Base-by-base conservation (phyloP, 2,888 invertebrate species). In the Cerceris rybyensis region DNA sequence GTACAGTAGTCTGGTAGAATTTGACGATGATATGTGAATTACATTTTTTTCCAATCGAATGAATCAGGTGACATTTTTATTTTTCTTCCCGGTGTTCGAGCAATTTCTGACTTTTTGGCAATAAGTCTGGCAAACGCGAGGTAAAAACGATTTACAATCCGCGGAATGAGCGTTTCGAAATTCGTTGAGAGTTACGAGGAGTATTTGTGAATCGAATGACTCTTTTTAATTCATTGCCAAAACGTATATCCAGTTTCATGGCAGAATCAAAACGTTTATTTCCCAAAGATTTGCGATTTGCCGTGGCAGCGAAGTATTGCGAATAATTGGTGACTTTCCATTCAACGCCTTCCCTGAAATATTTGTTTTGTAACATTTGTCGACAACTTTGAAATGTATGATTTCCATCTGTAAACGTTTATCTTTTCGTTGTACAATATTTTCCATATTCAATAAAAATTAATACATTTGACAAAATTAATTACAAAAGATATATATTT, bases 191-290 rank as follows among this genome's bases (percentile, higher is more conserved):
- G 61, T 75, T 68, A 70, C 71, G 54, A 54, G 64, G 72, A 57
- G 70, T 70, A 65, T 70, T 49, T 58, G 17, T 59, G 42, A 63
- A 43, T 39, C 50, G 54, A 75, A 65, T 64, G 68, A 69, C 60
- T 61, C 58, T 70, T 57, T 65, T 72, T 81, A 74, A 83, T 82
- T 83, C 73, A 83, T 78, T 65, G 43, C 59, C 59, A 74, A 70
- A 67, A 66, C 76, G 61, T 74, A 83, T 76, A 82, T 72, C 78
- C 78, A 71, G 68, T 58, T 39, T 41, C 52, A 16, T 14, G 43
- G 67, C 75, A 59, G 60, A 68, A 69, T 72, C 79, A 77, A 52
- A 65, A 55, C 61, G 76, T 70, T 82, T 78, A 78, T 70, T 78
- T 81, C 54, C 74, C 13, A 14, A 69, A 69, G 78, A 66, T 75